phyloP scores from a whole-genome alignment of 1,140 invertebrate species.

The Argopecten irradians region DNA sequence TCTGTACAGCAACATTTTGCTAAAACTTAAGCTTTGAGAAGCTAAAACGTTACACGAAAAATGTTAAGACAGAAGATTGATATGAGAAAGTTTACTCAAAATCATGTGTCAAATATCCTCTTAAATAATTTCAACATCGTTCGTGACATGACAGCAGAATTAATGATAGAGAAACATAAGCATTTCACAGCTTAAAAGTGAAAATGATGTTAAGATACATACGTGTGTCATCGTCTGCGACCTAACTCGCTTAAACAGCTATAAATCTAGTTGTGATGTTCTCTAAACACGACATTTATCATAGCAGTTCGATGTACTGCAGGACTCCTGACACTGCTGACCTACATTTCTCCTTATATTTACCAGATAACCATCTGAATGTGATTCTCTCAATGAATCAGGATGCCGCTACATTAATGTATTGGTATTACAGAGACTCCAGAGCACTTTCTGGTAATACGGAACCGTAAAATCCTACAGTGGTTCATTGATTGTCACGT shows the following conservation, averaged over 20 bases:
- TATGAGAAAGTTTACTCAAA: too few species aligned
- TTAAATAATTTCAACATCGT: too few species aligned
- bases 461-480: not conserved
- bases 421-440: not conserved
- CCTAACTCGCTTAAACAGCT: not conserved
- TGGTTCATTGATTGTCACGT: not conserved
- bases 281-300: not conserved
- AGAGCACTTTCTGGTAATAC: not conserved
- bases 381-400: not conserved
- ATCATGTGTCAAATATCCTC: too few species aligned
- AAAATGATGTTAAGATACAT: not conserved
- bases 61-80: too few species aligned
- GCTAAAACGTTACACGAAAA: too few species aligned
- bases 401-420: not conserved
- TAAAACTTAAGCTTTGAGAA: too few species aligned
- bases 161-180: too few species aligned
- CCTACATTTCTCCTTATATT: not conserved
- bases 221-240: not conserved
- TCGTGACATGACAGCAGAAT: too few species aligned
- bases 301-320: not conserved
- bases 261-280: not conserved
- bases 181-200: too few species aligned
- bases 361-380: slow-evolving; percentile 13
- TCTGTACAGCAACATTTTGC: too few species aligned
- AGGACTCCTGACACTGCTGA: not conserved